phyloP scores from a whole-genome alignment of 2,113 vertebrate genomes.

The Stigmatopora argus region DNA sequence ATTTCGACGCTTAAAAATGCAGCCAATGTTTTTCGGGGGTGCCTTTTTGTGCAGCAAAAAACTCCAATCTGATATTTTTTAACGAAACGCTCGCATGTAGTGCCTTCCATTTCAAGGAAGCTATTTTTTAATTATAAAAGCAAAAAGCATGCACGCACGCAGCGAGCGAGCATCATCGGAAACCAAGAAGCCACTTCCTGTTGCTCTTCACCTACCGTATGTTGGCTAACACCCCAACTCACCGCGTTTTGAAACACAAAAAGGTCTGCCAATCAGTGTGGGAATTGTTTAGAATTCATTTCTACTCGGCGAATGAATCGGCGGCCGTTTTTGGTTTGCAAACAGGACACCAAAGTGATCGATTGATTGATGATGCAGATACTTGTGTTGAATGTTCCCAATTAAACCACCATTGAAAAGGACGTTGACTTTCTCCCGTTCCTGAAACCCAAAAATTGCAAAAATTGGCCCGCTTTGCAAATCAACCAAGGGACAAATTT shows the following conservation, averaged over 20 bases:
- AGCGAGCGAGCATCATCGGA: constrained; percentile 5
- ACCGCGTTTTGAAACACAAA: neutral
- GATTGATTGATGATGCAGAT: constrained; percentile 61
- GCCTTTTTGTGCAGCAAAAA: constrained; percentile 15
- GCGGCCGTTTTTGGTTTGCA: constrained; percentile 25
- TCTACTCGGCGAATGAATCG: neutral
- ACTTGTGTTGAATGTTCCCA: constrained; percentile 71
- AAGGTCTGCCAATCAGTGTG: neutral
- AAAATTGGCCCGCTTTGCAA: neutral
- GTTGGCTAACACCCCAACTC: neutral
- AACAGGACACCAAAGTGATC: too few species aligned
- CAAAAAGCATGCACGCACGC: neutral
- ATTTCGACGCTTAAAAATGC: neutral
- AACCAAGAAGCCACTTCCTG: constrained; percentile 11
- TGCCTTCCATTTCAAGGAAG: neutral
- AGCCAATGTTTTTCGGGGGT: constrained; percentile 18
- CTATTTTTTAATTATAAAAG: neutral
- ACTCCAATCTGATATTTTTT: constrained; percentile 14
- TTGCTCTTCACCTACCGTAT: constrained; percentile 4
- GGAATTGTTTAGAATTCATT: constrained; percentile 1
- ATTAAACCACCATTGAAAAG: constrained; percentile 72
- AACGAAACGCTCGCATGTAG: neutral
- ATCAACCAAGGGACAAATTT: too few species aligned
- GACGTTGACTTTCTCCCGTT: constrained; percentile 20
- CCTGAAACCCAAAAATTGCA: neutral